These are phyloP conservation scores for Melinopterus prodromus DNA, from an alignment of 2,888 invertebrate genomes.

Conservation along the genomic window DNA sequence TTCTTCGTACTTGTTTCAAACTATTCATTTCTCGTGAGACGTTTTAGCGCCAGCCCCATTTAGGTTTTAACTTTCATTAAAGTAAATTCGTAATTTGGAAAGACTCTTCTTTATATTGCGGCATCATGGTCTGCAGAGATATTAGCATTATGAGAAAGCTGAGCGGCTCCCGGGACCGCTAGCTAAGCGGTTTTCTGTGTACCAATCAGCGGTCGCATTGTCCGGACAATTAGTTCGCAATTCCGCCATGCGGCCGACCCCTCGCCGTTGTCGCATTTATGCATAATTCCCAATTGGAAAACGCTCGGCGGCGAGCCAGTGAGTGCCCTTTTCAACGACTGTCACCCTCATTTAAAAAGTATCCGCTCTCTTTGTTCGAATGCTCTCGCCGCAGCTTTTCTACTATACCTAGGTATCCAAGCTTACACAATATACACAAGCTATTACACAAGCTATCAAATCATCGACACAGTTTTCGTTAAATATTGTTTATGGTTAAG, in stretches of 20 bases:
- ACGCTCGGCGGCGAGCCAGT: neutral
- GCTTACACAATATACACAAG: neutral
- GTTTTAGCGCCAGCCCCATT: neutral
- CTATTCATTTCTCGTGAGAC: neutral
- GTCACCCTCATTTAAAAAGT: neutral
- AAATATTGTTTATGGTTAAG: too few species aligned
- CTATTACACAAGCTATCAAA: too few species aligned
- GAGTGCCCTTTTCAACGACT: conserved; percentile 4
- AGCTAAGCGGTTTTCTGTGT: conserved; percentile 25
- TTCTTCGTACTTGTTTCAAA: neutral
- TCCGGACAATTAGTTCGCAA: conserved; percentile 21
- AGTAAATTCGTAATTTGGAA: conserved; percentile 4
- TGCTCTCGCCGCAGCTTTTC: neutral
- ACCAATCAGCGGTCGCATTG: conserved; percentile 26
- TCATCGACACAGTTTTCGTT: neutral
- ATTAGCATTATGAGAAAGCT: neutral
- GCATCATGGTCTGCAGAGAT: neutral
- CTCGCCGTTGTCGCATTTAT: conserved; percentile 11
- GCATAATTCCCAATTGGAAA: conserved; percentile 26
- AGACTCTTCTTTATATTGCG: neutral
- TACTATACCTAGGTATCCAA: neutral
- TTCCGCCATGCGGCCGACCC: neutral
- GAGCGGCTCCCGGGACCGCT: neutral
- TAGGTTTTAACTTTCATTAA: neutral
- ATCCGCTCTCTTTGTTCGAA: neutral